Evolutionary conservation across 64 coral and sea anemone species (phyloP).

Genomic region (Porites australiensis): DNA sequence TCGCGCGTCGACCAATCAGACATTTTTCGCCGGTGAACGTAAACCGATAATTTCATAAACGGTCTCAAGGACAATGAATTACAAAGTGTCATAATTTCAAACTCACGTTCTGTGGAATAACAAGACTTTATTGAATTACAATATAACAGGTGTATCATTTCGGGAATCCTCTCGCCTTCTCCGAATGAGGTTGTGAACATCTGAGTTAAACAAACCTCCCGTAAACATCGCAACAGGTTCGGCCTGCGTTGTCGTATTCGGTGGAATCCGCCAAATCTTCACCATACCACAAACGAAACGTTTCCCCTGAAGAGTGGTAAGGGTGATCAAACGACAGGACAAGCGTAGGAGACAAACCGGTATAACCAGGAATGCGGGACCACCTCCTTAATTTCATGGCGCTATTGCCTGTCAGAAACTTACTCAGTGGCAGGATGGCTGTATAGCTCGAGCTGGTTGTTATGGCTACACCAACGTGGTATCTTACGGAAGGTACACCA

Average conservation of each 20-base stretch:
- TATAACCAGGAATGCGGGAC: neutral
- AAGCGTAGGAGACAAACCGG: neutral
- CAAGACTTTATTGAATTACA: too few species aligned
- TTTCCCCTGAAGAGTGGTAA: neutral
- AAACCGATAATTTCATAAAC: too few species aligned
- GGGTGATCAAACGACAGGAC: neutral
- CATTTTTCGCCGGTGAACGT: too few species aligned
- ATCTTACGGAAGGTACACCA: neutral
- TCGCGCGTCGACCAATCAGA: too few species aligned
- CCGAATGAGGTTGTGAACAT: neutral
- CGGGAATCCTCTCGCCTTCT: neutral
- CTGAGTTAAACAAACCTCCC: neutral
- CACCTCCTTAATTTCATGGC: neutral
- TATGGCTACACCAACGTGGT: neutral
- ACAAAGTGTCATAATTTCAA: too few species aligned
- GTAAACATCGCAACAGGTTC: conserved; percentile 10
- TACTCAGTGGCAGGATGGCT: neutral
- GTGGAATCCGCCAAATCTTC: neutral
- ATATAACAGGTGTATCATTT: neutral
- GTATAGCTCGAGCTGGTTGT: neutral
- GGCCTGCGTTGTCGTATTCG: neutral
- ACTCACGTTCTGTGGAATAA: too few species aligned
- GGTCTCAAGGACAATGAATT: too few species aligned
- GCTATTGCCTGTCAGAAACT: neutral
- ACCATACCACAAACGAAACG: conserved; percentile 34